Conservation (phyloP, 2,797 vertebrate species). For the Clangula hyemalis region DNA sequence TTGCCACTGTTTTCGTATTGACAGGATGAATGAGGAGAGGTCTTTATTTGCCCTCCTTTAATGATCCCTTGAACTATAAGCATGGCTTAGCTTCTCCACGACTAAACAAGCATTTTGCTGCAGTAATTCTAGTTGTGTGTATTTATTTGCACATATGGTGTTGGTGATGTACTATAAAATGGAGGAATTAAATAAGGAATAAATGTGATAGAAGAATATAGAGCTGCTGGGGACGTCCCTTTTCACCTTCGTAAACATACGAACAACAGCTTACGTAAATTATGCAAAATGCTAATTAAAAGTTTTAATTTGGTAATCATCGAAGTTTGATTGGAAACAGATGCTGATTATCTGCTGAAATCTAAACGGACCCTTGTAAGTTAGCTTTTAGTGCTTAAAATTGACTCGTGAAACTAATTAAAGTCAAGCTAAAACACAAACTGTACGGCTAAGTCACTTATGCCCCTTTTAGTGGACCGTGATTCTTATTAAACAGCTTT, state of each 20-base stretch:
- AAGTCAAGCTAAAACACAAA: constrained; percentile 33
- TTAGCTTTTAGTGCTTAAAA: constrained; percentile 62
- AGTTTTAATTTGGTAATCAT: constrained; percentile 75
- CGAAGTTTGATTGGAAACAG: constrained; percentile 73
- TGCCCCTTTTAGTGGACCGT: not conserved
- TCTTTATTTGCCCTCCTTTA: not conserved
- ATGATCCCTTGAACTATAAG: not conserved
- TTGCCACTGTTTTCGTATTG: not conserved
- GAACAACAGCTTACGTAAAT: constrained; percentile 64
- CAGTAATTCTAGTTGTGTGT: not conserved
- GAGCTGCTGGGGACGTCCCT: constrained; percentile 22
- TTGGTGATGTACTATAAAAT: not conserved
- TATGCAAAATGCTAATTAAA: constrained; percentile 74
- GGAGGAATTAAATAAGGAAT: constrained; percentile 38
- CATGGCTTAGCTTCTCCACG: not conserved
- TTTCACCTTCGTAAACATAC: constrained; percentile 68
- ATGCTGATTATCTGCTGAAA: constrained; percentile 70
- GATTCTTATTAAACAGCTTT: not conserved
- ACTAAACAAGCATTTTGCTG: not conserved
- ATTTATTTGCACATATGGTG: constrained; percentile 36
- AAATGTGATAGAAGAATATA: constrained; percentile 52
- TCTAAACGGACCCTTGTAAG: constrained; percentile 66
- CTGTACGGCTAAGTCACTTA: not conserved
- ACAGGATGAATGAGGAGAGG: not conserved
- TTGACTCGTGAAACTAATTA: constrained; percentile 55